Evolutionary conservation across 2,797 vertebrate species (phyloP).

Genomic region (Crocidura indochinensis): DNA sequence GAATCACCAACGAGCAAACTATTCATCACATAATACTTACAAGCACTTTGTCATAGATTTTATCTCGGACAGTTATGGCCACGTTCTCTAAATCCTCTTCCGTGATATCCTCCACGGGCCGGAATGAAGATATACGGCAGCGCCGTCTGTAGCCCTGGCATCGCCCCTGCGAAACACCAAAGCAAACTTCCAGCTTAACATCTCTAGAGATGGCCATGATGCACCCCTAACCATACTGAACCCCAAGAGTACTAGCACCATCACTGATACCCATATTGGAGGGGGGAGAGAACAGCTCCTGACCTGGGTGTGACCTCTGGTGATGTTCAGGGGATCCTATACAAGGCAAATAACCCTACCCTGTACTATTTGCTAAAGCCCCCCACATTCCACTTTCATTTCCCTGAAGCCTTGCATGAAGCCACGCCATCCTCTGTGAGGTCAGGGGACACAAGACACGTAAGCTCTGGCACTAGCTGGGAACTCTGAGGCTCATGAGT

Average conservation of each 20-base stretch:
- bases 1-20: not conserved
- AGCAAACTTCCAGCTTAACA: not conserved
- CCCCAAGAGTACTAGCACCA: too few species aligned
- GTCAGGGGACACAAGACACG: too few species aligned
- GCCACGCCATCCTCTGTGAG: too few species aligned
- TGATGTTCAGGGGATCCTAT: too few species aligned
- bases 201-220: too few species aligned
- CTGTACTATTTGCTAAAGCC: too few species aligned
- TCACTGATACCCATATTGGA: not conserved
- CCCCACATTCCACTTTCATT: too few species aligned
- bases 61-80: slow-evolving; percentile 95
- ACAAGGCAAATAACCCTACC: too few species aligned
- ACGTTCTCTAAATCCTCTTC: slow-evolving; percentile 96
- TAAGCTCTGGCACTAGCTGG: not conserved
- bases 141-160: slow-evolving; percentile 87
- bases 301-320: not conserved
- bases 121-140: slow-evolving; percentile 87
- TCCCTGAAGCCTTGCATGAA: not conserved
- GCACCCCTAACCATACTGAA: too few species aligned
- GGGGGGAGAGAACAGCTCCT: too few species aligned
- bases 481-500: too few species aligned
- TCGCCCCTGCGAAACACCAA: slow-evolving; percentile 85
- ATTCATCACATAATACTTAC: slow-evolving; percentile 87
- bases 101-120: slow-evolving; percentile 95
- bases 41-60: slow-evolving; percentile 96